Evolutionary conservation across 2,113 vertebrate genomes (phyloP), one percentile per base, ranked within the genome.

Genomic region (Tyto alba): DNA sequence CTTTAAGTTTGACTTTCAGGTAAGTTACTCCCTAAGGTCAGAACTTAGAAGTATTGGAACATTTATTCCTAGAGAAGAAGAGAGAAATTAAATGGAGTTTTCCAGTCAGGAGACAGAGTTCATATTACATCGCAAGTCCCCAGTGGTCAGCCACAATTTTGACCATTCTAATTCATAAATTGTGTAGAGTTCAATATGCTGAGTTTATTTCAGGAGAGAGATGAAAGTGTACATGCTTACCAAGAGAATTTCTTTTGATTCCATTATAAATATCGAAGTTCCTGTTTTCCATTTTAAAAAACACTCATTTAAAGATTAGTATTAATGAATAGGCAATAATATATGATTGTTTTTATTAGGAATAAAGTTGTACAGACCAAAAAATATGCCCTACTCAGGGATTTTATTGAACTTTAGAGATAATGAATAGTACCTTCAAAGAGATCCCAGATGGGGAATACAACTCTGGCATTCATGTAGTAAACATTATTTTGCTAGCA

Each of bases 61-160:
- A 93, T 89, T 83, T 95, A 90, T 95, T 95, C 72, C 53, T 68
- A 20, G 27, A 21, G 32, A 88, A 84, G 21, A 91, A 38, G 55
- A 93, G 52, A 72, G 38, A 97, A 96, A 96, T 96, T 97, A 96
- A 95, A 93, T 95, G 57, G 67, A 95, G 38, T 96, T 95, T 95
- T 29, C 53, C 55, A 95, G 82, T 82, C n/a, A 89, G 81, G 81
- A 95, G 85, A 81, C 50, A 85, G 45, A 83, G 85, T 85, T 95
- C 3, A 1, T 85, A 85, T 81, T 96, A 38, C 69, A 50, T 38
- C 91, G 55, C n/a, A 87, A 90, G 19, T 96, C 93, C 85, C 92
- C 36, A 68, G 6, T 74, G 78, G 16, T 90, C 62, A 90, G 67
- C 25, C 64, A 93, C 79, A 94, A 87, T 95, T 95, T 92, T 94